phyloP scores from a whole-genome alignment of 2,888 invertebrate genomes.

The Phorcus lineatus region DNA sequence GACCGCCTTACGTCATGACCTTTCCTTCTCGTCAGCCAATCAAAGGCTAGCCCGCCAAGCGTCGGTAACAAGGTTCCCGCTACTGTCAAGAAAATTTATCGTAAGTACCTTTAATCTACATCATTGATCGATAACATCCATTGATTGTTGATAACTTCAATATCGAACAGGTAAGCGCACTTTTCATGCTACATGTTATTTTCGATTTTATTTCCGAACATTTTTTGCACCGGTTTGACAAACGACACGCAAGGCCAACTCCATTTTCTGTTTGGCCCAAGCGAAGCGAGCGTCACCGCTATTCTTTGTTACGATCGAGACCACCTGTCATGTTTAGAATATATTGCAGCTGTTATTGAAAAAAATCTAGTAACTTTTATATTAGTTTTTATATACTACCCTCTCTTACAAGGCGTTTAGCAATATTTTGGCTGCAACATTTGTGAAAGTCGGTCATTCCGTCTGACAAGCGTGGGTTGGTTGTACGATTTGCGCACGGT shows the following conservation, averaged over 20 bases:
- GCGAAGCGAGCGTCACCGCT: background rate
- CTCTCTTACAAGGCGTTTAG: no score
- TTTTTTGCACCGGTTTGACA: background rate
- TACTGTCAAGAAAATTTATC: conserved; percentile 22
- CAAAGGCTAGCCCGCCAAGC: conserved; percentile 62
- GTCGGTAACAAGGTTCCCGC: conserved; percentile 34
- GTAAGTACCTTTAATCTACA: conserved; percentile 15
- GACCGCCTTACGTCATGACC: background rate
- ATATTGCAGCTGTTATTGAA: no score
- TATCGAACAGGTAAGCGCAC: no score
- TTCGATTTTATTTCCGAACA: no score
- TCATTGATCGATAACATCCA: no score
- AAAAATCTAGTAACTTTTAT: no score
- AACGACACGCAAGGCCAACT: background rate
- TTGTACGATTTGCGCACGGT: background rate
- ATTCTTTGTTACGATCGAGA: background rate
- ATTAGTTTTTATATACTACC: no score
- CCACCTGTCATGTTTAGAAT: background rate
- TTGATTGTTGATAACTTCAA: no score
- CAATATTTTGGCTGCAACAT: background rate
- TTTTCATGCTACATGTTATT: no score
- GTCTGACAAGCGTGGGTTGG: background rate
- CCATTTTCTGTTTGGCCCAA: background rate
- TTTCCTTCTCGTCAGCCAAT: conserved; percentile 36
- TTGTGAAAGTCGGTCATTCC: background rate